Evolutionary conservation across 2,797 vertebrate species (phyloP).

Genomic region (Sebastes trivittatus): DNA sequence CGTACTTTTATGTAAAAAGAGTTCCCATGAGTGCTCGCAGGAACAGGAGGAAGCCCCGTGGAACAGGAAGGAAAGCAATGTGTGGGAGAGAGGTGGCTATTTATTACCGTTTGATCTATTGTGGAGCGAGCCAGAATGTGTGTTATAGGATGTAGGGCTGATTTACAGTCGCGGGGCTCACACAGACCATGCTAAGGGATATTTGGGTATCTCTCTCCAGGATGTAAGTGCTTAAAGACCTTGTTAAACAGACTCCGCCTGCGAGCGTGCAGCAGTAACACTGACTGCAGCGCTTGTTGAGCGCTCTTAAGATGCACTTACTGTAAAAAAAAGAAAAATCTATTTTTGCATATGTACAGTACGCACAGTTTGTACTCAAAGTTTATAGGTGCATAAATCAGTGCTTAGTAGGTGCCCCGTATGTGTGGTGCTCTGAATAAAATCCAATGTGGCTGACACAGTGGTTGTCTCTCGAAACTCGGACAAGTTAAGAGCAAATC

Average conservation of each 20-base stretch:
- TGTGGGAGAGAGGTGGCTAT: conserved; percentile 80
- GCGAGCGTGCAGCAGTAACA: conserved; percentile 12
- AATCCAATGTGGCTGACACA: conserved; percentile 62
- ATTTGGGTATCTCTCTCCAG: conserved; percentile 74
- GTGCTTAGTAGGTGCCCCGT: conserved; percentile 63
- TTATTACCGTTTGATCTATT: conserved; percentile 83
- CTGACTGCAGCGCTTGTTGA: conserved; percentile 21
- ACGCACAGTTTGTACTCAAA: conserved; percentile 65
- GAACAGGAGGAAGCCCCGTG: conserved; percentile 75
- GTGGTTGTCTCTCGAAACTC: conserved; percentile 54
- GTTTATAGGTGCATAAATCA: conserved; percentile 76
- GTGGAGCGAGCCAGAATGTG: conserved; percentile 75
- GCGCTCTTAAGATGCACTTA: conserved; percentile 35
- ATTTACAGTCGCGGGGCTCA: conserved; percentile 73
- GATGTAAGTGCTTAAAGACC: conserved; percentile 65
- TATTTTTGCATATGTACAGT: conserved; percentile 66
- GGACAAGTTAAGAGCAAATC: conserved; percentile 39
- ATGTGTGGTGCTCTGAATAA: conserved; percentile 68
- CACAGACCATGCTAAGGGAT: conserved; percentile 56
- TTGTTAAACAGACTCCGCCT: conserved; percentile 61
- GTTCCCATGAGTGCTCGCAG: conserved; percentile 75
- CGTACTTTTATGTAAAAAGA: conserved; percentile 69
- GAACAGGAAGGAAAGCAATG: conserved; percentile 83
- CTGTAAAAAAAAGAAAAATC: conserved; percentile 40
- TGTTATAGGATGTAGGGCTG: conserved; percentile 79